Base-by-base conservation (phyloP, 2,797 vertebrate species). In the Philypnodon macrostomus region DNA sequence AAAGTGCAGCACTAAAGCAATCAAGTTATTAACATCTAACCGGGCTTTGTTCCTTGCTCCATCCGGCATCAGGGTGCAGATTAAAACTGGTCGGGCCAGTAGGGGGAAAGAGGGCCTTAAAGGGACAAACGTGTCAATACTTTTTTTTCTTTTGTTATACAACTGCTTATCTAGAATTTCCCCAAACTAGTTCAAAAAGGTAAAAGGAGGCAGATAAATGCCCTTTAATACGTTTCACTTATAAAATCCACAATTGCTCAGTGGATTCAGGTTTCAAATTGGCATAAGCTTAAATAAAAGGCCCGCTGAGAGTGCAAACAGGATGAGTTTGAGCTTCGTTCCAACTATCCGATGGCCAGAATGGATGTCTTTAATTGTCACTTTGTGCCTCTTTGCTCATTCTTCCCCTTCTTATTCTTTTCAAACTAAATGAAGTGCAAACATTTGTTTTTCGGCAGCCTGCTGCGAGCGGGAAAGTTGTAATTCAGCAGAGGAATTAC, bases 341-440 rank as follows among this genome's bases (percentile, higher is more conserved):
- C 13, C 44, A 31, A 18, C 27, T 38, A 53, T 9, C 38, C 14
- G 5, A 50, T 60, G 67, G 55, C 40, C 40, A 30, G 46, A 61
- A 77, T 63, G 62, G 59, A 70, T 68, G 64, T 42, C 54, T 77
- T 70, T 81, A 77, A 79, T 77, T 75, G 78, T 75, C 65, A 51
- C 48, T 32, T 57, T 72, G 54, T 56, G 63, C 50, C 53, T 70
- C 62, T 63, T 32, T 63, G 59, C 60, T 67, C 58, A 21, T 62
- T 67, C 54, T 46, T 73, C 18, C 40, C 47, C 48, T 61, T 54
- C 26, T 12, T 31, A 33, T 57, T 47, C 32, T 45, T 66, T 61
- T 67, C 46, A 57, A 51, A 70, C 59, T 58, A 72, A 78, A 78
- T 77, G 57, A 82, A 75, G 61, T 53, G 62, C 63, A 59, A 67